Evolutionary conservation across 2,797 vertebrate species (phyloP), one percentile per base, ranked within the genome.

Genomic region (Neosalanx taihuensis): DNA sequence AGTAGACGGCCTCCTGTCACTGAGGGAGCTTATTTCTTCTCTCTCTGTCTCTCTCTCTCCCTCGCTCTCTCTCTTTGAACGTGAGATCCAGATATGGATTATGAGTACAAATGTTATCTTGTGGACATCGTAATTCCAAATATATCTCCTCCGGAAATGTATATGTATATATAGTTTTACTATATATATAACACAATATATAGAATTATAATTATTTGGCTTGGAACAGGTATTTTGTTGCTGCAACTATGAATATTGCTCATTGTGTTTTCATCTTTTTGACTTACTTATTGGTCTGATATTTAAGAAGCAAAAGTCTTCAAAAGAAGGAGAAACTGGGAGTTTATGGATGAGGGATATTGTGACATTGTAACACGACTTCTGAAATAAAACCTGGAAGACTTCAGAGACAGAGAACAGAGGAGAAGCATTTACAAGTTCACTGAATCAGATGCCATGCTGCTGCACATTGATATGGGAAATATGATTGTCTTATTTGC

Each of bases 321-420:
- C 3, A 15, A 51, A 62, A 67, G 30, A 46, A 30, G 63, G 30
- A 62, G 13, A 60, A 65, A 31, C 60, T 30, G 20, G 29, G 65
- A 17, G 23, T 46, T 64, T 41, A 29, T 15, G 18, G 6, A 15
- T 57, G 68, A 41, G 30, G 31, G 41, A 46, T 74, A 74, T 69
- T 35, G 59, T 53, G 58, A 60, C 61, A 60, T 69, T 67, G 58
- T 53, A 74, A 51, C 33, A 70, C 63, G 37, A n/a, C 51, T 17
- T 6, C 30, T 18, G 30, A 62, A 53, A 70, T 65, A 26, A 57
- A 18, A 62, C 23, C 29, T 66, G 53, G 9, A 59, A 18, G 26
- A 30, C 30, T 53, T 64, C 57, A 26, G 35, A 67, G 23, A 41
- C 10, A 30, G 62, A 37, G 35, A 6, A 6, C 7, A 23, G 23